A percentile compares a stretch with the other conserved stretches of the same genome.
Conservation (phyloP, 1,140 invertebrate genomes). For the Drosophila bocqueti region DNA sequence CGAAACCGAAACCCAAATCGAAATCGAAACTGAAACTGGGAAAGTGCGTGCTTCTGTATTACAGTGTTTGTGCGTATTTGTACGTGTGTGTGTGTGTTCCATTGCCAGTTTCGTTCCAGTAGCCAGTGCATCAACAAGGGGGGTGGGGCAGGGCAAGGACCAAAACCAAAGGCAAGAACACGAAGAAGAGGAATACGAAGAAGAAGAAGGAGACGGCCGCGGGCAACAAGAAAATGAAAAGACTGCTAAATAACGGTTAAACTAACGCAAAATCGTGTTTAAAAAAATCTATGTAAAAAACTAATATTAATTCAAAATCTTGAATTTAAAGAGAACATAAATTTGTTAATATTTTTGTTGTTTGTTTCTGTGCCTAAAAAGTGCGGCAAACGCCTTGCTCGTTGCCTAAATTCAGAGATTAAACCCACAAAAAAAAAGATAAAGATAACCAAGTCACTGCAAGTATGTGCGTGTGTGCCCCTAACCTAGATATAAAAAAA, state of each 20-base stretch:
- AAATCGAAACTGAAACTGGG: slow-evolving; percentile 37
- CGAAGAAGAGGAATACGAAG: slow-evolving; percentile 1
- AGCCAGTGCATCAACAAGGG: slow-evolving; percentile 57
- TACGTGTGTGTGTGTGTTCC: slow-evolving; percentile 46
- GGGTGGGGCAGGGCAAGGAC: slow-evolving; percentile 19
- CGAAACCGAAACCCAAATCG: slow-evolving; percentile 37
- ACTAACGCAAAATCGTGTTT: slow-evolving; percentile 11
- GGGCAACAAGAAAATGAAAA: slow-evolving; percentile 27
- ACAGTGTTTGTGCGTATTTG: not conserved
- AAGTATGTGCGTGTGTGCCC: slow-evolving; percentile 33
- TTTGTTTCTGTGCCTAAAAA: slow-evolving; percentile 25
- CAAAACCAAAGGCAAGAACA: slow-evolving; percentile 20
- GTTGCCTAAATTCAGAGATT: slow-evolving; percentile 24
- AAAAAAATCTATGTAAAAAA: not conserved
- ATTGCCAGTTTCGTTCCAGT: slow-evolving; percentile 61
- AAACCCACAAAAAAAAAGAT: slow-evolving; percentile 5
- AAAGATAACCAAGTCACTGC: slow-evolving; percentile 19
- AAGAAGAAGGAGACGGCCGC: slow-evolving; percentile 19
- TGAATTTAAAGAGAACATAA: not conserved
- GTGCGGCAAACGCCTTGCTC: slow-evolving; percentile 14
- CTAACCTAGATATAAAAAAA: slow-evolving; percentile 74
- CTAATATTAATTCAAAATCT: not conserved
- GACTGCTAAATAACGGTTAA: not conserved
- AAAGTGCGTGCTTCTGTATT: slow-evolving; percentile 45
- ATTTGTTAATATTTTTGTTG: not conserved